Evolutionary conservation across 2,797 vertebrate species (phyloP).

Genomic region (Poecilia wingei): DNA sequence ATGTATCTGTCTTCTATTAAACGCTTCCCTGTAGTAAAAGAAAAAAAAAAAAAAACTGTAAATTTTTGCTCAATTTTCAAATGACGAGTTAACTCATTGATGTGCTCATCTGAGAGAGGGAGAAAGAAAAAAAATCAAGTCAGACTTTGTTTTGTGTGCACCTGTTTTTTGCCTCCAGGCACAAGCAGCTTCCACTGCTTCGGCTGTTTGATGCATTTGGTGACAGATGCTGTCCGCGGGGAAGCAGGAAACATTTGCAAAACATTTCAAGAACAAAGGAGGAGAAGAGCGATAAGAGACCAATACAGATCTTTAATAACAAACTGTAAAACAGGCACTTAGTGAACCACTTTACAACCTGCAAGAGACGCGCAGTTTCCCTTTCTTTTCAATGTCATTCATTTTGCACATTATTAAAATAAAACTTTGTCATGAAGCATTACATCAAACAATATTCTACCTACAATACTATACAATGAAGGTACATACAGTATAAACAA

Average conservation of each 20-base stretch:
- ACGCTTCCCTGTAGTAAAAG: slow-evolving; percentile 59
- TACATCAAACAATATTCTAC: slow-evolving; percentile 90
- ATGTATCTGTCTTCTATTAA: slow-evolving; percentile 53
- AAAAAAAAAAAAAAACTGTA: slow-evolving; percentile 1
- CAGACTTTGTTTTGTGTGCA: slow-evolving; percentile 65
- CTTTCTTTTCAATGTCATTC: slow-evolving; percentile 85
- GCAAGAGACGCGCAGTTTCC: slow-evolving; percentile 81
- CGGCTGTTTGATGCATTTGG: slow-evolving; percentile 60
- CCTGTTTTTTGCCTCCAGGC: slow-evolving; percentile 71
- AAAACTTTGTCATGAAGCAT: slow-evolving; percentile 91
- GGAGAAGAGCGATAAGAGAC: slow-evolving; percentile 69
- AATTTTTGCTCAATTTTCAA: slow-evolving; percentile 53
- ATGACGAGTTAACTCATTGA: slow-evolving; percentile 55
- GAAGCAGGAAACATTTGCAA: slow-evolving; percentile 62
- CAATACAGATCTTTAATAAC: slow-evolving; percentile 85
- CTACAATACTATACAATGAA: slow-evolving; percentile 92
- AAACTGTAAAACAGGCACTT: slow-evolving; percentile 88
- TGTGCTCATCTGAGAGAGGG: slow-evolving; percentile 42
- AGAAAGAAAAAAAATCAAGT: slow-evolving; percentile 37
- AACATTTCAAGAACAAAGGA: slow-evolving; percentile 64
- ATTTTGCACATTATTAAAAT: slow-evolving; percentile 95
- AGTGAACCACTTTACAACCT: slow-evolving; percentile 86
- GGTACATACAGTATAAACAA: slow-evolving; percentile 89
- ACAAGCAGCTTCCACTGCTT: slow-evolving; percentile 51
- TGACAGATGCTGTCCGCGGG: slow-evolving; percentile 68